Conservation (phyloP, 2,113 vertebrate genomes). For the Brachyhypopomus gauderio region DNA sequence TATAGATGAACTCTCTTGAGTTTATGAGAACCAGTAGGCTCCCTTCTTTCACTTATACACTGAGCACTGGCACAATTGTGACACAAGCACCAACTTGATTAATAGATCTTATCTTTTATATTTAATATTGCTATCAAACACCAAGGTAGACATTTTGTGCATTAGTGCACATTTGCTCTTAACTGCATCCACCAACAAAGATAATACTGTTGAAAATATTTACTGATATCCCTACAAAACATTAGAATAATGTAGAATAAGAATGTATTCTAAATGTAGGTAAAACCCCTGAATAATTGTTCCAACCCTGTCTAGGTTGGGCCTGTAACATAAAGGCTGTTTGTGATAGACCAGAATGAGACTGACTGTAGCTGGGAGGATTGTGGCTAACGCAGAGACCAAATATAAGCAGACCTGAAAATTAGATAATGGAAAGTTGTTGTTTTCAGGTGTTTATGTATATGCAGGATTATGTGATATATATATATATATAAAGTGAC, state of each 20-base stretch:
- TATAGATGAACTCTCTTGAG: slow-evolving; percentile 41
- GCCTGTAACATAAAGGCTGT: too few relatives aligned
- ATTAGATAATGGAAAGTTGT: too few relatives aligned
- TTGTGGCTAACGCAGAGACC: too few relatives aligned
- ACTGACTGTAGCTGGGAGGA: too few relatives aligned
- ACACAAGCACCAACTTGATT: slow-evolving; percentile 15
- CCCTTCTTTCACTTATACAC: neutral
- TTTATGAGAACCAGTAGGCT: slow-evolving; percentile 28
- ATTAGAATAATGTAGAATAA: slow-evolving; percentile 3
- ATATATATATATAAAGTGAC: too few relatives aligned
- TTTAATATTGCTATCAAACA: slow-evolving; percentile 17
- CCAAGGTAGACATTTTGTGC: neutral
- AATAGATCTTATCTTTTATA: slow-evolving; percentile 16
- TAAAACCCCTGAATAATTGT: slow-evolving; percentile 1
- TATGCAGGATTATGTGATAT: too few relatives aligned
- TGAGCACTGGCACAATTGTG: neutral
- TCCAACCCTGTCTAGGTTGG: too few relatives aligned
- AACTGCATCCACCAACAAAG: slow-evolving; percentile 20
- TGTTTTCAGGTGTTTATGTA: too few relatives aligned
- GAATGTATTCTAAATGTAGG: slow-evolving; percentile 5
- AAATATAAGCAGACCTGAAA: too few relatives aligned
- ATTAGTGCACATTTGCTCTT: slow-evolving; percentile 3
- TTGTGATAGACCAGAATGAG: too few relatives aligned
- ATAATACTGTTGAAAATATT: slow-evolving; percentile 6
- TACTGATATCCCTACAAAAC: neutral